Evolutionary conservation across 2,113 vertebrate genomes (phyloP), one percentile per base, ranked within the genome.

Genomic region (Montifringilla adamsi): DNA sequence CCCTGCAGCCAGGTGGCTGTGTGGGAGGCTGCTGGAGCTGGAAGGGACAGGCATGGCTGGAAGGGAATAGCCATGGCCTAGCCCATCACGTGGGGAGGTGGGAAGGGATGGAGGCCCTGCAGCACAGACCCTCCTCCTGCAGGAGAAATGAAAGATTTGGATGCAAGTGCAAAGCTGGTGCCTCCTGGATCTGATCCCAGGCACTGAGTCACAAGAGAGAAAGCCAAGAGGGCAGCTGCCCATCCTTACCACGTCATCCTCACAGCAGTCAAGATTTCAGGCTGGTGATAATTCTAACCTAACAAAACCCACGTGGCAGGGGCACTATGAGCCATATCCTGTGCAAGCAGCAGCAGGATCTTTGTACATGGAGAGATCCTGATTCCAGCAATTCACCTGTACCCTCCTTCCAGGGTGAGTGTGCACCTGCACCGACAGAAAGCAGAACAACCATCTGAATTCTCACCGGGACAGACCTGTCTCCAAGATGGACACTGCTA

Each of bases 1-100:
- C 56, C 0, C 0, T 22, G 35, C 1, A 5, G 39, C 33, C 68
- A 39, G 44, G 27, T 43, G 63, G 69, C 49, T 33, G 18, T 21
- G 74, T 31, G 46, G 60, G 86, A 87, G 69, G 43, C 2, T 47
- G 46, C 59, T 43, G 37, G 50, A 66, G 53, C 49, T 87, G 35
- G 31, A 63, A 87, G 75, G 63, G 33, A 44, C 11, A 53, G 39
- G 23, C n/a, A 15, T 2, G 23, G 50, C 59, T 60, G 46, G 49
- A 72, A 86, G 47, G 50, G 37, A 58, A 58, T 7, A 60, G 35
- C 18, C 44, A 14, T 3, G 21, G 68, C 35, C 67, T 56, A 62
- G 30, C 35, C 47, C 55, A 27, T 35, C 73, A 19, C 1, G 17
- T 27, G 30, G 39, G 30, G 22, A 84, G 41, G 13, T 23, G 9